Base-by-base conservation (phyloP, 2,888 invertebrate genomes). In the Euplexia lucipara region DNA sequence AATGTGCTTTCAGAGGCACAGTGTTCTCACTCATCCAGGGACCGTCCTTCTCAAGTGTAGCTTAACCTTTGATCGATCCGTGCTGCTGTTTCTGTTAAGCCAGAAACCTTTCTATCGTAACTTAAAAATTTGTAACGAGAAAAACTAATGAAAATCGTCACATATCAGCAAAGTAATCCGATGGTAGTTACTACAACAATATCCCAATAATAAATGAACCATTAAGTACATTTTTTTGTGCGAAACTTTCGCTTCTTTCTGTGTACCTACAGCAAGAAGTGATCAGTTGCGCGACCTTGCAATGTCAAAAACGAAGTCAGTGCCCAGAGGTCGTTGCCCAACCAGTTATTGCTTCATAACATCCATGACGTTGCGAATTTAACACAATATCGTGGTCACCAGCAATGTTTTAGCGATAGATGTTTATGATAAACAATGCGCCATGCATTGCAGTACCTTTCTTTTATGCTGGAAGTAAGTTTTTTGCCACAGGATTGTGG, bases 241-340 rank as follows among this genome's bases (percentile, higher is more conserved):
- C 20, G 6, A 8, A 57, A 74, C 69, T 68, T 63, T 62, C 56
- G 53, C 10, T 54, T 44, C 51, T 53, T 44, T 1, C 2, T 47
- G 14, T 47, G n/a, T n/a, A n/a, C n/a, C n/a, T n/a, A 35, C 22
- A 48, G 47, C 44, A 60, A 60, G 32, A 18, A 54, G 12, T 45
- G 14, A 47, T 47, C 39, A 34, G n/a, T 49, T 35, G 26, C 9
- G 30, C 42, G 73, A 65, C 75, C 75, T 75, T 74, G 65, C 47
- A 57, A 57, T 47, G 52, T 52, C 75, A 60, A 60, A 65, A 53
- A 35, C 49, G 35, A 53, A 70, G 59, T 57, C n/a, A 65, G 49
- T 63, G 60, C 45, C 14, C 26, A 66, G 41, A 57, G 48, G 48
- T 16, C 54, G 47, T 74, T 74, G 51, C 34, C 44, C 73, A 75